Evolutionary conservation across 2,888 invertebrate species (phyloP).

Genomic region (Euclidia mi): DNA sequence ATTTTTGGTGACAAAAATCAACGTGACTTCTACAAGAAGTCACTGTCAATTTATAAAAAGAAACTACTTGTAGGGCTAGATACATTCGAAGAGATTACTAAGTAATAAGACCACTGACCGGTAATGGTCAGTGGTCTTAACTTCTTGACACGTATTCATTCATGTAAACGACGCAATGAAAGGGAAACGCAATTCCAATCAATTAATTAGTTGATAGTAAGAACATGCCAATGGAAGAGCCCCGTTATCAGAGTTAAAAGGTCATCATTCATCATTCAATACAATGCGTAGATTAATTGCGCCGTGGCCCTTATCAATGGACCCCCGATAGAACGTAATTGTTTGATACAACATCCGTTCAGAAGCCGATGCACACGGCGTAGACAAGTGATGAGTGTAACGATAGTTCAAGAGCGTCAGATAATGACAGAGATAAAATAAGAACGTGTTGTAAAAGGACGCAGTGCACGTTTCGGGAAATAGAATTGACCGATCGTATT

Average conservation of each 20-base stretch:
- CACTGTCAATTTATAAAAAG: too few species aligned
- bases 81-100: too few species aligned
- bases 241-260: constrained; percentile 43
- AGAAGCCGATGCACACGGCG: not conserved
- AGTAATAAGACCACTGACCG: too few species aligned
- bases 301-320: constrained; percentile 39
- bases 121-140: too few species aligned
- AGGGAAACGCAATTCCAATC: too few species aligned
- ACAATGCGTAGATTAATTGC: constrained; percentile 45
- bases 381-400: constrained; percentile 17
- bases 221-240: not conserved
- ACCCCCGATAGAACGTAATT: constrained; percentile 42
- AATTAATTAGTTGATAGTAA: too few species aligned
- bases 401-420: constrained; percentile 12
- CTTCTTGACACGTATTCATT: too few species aligned
- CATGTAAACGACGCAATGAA: too few species aligned
- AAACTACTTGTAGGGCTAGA: too few species aligned
- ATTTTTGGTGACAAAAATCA: too few species aligned
- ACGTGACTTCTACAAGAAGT: too few species aligned
- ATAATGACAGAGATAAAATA: not conserved
- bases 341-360: constrained; percentile 18
- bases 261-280: constrained; percentile 46
- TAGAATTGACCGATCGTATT: too few species aligned
- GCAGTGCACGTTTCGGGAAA: not conserved
- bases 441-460: not conserved